Evolutionary conservation across 2,113 vertebrate genomes (phyloP).

Genomic region (Scopus umbretta): DNA sequence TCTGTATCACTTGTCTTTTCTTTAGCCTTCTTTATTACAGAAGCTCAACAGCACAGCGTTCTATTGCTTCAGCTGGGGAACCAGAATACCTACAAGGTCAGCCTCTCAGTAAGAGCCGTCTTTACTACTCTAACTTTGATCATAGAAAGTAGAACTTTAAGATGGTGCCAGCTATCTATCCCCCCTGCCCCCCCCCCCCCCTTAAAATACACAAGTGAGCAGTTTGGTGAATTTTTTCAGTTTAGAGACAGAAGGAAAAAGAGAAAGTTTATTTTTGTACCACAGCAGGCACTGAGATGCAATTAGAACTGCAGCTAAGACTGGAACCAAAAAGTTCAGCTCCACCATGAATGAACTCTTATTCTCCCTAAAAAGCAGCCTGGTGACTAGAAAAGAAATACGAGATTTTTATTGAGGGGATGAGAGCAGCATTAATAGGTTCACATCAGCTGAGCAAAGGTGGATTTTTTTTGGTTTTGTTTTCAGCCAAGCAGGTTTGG

Average conservation of each 20-base stretch:
- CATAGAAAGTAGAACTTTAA: background rate
- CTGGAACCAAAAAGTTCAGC: background rate
- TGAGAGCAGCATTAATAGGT: rapidly evolving
- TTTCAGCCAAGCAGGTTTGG: background rate
- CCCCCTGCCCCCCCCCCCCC: background rate
- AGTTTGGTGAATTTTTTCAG: background rate
- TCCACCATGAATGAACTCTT: background rate
- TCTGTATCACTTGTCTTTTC: background rate
- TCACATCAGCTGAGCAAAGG: background rate
- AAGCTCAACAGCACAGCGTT: background rate
- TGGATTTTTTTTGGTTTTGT: too few relatives aligned
- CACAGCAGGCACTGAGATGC: background rate
- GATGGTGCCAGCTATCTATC: background rate
- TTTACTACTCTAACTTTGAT: background rate
- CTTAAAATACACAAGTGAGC: background rate
- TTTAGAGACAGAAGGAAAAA: background rate
- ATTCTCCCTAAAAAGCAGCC: background rate
- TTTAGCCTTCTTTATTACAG: background rate
- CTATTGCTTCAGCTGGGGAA: background rate
- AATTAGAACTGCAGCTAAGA: background rate
- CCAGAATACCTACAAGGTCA: background rate
- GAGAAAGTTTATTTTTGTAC: background rate
- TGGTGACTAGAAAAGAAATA: background rate
- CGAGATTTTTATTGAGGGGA: background rate
- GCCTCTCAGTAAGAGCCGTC: background rate